Base-by-base conservation (phyloP, 2,113 vertebrate genomes). In the Oriolus oriolus region DNA sequence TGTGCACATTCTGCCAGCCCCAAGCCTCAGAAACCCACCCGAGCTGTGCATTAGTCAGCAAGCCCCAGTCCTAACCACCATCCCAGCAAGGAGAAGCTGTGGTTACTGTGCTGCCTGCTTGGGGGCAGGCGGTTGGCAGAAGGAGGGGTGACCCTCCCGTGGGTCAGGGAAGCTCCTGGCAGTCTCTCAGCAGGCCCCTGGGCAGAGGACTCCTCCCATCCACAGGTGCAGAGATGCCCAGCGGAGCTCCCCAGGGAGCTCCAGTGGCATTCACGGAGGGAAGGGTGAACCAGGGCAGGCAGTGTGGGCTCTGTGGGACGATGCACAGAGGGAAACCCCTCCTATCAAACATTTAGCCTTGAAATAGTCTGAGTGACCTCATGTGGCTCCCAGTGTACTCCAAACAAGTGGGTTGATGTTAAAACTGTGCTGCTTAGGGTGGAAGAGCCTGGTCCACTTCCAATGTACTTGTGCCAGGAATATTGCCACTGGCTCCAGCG, bases 111-210 rank as follows among this genome's bases (percentile, higher is more conserved):
- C 78, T 65, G 81, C 78, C 87, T 64, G 69, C 53, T 6, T 0
- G 0, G 44, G 61, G 57, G 5, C 73, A 41, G n/a, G 69, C 0
- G 0, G 11, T 0, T 2, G 52, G 41, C 27, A 42, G 64, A 56
- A 78, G 44, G 41, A 69, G 53, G 26, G 37, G 23, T 68, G 37
- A 52, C 52, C 10, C 35, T 89, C 27, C 52, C 1, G 0, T 31
- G 80, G 35, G 22, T 44, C 71, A 57, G 23, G 22, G 19, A 50
- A 49, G 53, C 39, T 91, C 33, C 45, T 42, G 63, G 65, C 61
- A 61, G 42, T 37, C 37, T 80, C 50, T 71, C 65, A 71, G 53
- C 53, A 89, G 49, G 19, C 7, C 27, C 10, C 30, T 52, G 68
- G 37, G 30, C 28, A 70, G 59, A 7, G 3, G 44, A 17, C 12